Percentiles rank a stretch among this genome's conserved stretches.
Conservation (phyloP, 2,888 invertebrate genomes). For the Lycaena phlaeas region DNA sequence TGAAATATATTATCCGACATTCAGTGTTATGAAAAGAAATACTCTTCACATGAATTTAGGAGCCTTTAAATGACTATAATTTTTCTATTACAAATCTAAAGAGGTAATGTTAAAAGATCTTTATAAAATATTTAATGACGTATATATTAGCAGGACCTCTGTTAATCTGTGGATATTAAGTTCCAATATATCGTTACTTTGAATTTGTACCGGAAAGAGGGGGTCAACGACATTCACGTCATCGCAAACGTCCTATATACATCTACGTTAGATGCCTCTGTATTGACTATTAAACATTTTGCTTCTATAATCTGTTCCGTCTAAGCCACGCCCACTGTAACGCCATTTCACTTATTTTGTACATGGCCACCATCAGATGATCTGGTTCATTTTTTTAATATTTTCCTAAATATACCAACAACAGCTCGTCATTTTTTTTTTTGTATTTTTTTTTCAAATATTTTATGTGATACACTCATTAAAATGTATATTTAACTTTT, state of each 20-base stretch:
- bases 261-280: conserved; percentile 60
- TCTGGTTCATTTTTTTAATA: conserved; percentile 69
- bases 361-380: conserved; percentile 81
- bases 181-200: conserved; percentile 46
- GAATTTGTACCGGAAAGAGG: conserved; percentile 60
- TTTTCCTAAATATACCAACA: conserved; percentile 73
- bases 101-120: conserved; percentile 48
- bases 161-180: conserved; percentile 42
- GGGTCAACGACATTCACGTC: conserved; percentile 33
- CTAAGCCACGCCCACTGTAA: conserved; percentile 36
- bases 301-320: conserved; percentile 51
- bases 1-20: neutral
- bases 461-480: conserved; percentile 53
- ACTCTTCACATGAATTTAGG: conserved; percentile 33
- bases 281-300: conserved; percentile 64
- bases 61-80: conserved; percentile 45
- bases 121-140: conserved; percentile 30
- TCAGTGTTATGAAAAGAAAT: conserved; percentile 22
- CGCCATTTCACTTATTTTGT: conserved; percentile 71
- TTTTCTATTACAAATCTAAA: conserved; percentile 57
- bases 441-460: conserved; percentile 46
- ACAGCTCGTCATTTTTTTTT: conserved; percentile 59
- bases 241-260: conserved; percentile 40
- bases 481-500: conserved; percentile 63
- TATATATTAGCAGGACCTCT: conserved; percentile 47